Base-by-base conservation (phyloP, 1,140 invertebrate species). In the Geopemphigus sp. region DNA sequence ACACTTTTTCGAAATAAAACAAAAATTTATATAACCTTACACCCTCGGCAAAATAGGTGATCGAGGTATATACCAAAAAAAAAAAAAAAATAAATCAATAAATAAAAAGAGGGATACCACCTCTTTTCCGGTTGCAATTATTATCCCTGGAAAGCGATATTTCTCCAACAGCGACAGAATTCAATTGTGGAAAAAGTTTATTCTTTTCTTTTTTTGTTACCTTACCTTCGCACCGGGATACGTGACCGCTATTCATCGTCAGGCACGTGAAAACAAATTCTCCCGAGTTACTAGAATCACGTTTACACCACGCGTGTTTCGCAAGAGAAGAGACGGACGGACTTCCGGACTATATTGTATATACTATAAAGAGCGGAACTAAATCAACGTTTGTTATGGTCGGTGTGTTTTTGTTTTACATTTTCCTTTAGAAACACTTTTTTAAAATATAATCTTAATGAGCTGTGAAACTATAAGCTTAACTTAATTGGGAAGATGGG, bases 101-200 rank as follows among this genome's bases (percentile, higher is more conserved):
- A 76, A 59, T 45, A 56, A 47, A 61, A 59, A 45, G 56, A 59
- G 56, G 57, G 74, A 78, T 78, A 78, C 74, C 10, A 78, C 73
- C 74, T 78, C 39, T 29, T 78, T 78, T 78, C 32, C 74, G 74
- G 57, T 61, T n/a, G 45, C 74, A 78, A 78, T 78, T 78, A 78
- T 78, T 61, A 61, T 78, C 57, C 39, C 57, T 24, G 57, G 39
- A 63, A 78, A 78, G 39, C 74, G 74, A 78, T 78, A 78, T 61
- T 78, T 78, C 57, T 78, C 39, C 74, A 29, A 22, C 57, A 61
- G 39, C 22, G 74, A 78, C 74, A 63, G 74, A 78, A 78, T 78
- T 78, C 74, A 78, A 78, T 78, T 63, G 74, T 50, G 39, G 73
- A 45, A 50, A 59, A 78, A 78, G 39, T 61, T 61, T 61, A 63